phyloP scores from a whole-genome alignment of 2,888 invertebrate species.

The Orchesella flavescens region DNA sequence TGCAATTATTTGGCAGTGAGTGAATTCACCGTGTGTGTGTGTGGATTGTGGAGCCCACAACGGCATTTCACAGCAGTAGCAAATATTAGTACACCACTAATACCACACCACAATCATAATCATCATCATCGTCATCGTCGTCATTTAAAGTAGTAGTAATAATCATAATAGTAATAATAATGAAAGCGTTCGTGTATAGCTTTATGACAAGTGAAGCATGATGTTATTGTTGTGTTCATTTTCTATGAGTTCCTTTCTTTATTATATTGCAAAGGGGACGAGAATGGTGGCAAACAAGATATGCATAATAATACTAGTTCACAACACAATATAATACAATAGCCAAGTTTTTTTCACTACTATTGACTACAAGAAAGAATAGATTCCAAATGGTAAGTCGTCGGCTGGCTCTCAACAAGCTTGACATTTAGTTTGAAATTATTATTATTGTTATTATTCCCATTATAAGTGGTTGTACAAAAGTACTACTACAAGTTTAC shows the following conservation, averaged over 20 bases:
- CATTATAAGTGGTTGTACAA: constrained; percentile 32
- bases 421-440: constrained; percentile 51
- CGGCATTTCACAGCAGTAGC: constrained; percentile 27
- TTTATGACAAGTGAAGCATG: constrained; percentile 34
- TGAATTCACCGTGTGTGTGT: background rate
- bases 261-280: background rate
- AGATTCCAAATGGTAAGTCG: constrained; percentile 2
- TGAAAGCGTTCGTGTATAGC: constrained; percentile 23
- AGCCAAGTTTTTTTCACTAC: background rate
- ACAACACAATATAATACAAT: too few relatives aligned
- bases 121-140: constrained; percentile 37
- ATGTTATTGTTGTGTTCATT: background rate
- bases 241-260: constrained; percentile 3
- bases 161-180: constrained; percentile 27
- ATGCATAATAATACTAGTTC: too few relatives aligned
- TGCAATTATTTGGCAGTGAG: constrained; percentile 47
- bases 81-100: constrained; percentile 42
- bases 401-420: constrained; percentile 37
- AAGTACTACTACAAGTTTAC: constrained; percentile 6
- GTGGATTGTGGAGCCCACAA: background rate
- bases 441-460: constrained; percentile 44
- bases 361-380: background rate
- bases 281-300: background rate
- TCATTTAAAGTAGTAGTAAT: constrained; percentile 42
- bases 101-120: constrained; percentile 43